Conservation (phyloP, 1,140 invertebrate genomes). For the Bombus sibiricus region DNA sequence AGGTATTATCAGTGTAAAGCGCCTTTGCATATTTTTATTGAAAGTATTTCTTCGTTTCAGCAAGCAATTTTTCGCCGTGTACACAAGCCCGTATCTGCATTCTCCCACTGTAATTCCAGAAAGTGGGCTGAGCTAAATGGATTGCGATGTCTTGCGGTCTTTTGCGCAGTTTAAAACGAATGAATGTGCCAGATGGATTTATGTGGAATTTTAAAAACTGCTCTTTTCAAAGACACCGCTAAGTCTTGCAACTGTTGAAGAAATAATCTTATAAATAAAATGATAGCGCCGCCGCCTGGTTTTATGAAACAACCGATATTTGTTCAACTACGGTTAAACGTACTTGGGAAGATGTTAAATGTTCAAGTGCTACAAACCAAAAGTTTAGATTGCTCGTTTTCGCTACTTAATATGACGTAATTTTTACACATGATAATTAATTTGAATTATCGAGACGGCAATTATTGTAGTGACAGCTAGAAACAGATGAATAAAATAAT, state of each 20-base stretch:
- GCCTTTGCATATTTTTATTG: conserved; percentile 46
- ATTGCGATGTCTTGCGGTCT: conserved; percentile 54
- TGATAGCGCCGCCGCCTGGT: not conserved
- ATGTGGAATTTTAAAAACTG: conserved; percentile 54
- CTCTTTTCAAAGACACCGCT: conserved; percentile 28
- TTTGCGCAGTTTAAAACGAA: conserved; percentile 57
- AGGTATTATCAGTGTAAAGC: conserved; percentile 17
- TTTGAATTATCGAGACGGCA: no score
- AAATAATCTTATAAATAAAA: conserved; percentile 29
- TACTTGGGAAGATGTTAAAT: not conserved
- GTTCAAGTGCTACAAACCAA: not conserved
- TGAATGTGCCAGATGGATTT: conserved; percentile 60
- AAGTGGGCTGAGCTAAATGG: conserved; percentile 61
- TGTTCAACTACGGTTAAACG: not conserved
- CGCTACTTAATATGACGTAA: not conserved
- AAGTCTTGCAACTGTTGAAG: conserved; percentile 18
- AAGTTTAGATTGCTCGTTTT: not conserved
- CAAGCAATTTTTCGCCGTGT: conserved; percentile 37
- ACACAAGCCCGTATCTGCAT: conserved; percentile 36
- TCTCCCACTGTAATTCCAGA: conserved; percentile 52
- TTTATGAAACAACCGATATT: not conserved
- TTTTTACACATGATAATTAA: no score
- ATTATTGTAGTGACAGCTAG: no score
- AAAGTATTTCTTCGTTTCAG: conserved; percentile 51
- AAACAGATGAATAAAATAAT: no score